A percentile compares a stretch with the other conserved stretches of the same genome.
Evolutionary conservation across 1,140 invertebrate species (phyloP).

Genomic region (Atopsyche davidsoni): DNA sequence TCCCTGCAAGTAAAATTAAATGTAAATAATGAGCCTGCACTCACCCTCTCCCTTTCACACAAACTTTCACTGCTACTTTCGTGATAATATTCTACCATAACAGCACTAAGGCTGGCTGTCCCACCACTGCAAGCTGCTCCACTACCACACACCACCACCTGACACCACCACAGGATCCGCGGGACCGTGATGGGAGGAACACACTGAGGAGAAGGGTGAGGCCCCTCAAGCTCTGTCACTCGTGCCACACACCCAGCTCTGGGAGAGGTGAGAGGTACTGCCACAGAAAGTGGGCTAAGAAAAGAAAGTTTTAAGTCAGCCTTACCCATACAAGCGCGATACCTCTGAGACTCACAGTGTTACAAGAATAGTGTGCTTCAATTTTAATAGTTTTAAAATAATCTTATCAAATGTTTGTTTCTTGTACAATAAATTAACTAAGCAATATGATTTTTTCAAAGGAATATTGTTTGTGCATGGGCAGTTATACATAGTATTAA

Average conservation of each 20-base stretch:
- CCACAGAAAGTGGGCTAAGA: conserved; percentile 23
- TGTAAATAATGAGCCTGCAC: no score
- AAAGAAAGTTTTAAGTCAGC: conserved; percentile 21
- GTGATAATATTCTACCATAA: conserved; percentile 8
- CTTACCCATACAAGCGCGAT: no score
- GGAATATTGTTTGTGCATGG: no score
- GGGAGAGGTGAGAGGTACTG: conserved; percentile 14
- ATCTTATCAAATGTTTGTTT: background rate
- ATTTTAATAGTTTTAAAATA: background rate
- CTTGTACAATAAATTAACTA: background rate
- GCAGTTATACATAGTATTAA: no score
- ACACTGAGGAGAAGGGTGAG: conserved; percentile 19
- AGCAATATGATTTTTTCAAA: no score
- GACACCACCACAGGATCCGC: background rate
- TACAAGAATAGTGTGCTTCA: no score
- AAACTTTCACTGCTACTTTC: conserved; percentile 14
- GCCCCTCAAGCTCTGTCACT: no score
- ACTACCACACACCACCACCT: conserved; percentile 7
- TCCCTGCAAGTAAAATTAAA: no score
- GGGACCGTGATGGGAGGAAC: conserved; percentile 15
- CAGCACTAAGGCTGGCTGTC: background rate
- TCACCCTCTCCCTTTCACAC: conserved; percentile 7
- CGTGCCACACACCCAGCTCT: conserved; percentile 1
- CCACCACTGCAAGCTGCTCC: conserved; percentile 2
- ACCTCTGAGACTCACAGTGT: background rate